Evolutionary conservation across 2,113 vertebrate genomes (phyloP), one percentile per base, ranked within the genome.

Genomic region (Gymnocephalus cernua): DNA sequence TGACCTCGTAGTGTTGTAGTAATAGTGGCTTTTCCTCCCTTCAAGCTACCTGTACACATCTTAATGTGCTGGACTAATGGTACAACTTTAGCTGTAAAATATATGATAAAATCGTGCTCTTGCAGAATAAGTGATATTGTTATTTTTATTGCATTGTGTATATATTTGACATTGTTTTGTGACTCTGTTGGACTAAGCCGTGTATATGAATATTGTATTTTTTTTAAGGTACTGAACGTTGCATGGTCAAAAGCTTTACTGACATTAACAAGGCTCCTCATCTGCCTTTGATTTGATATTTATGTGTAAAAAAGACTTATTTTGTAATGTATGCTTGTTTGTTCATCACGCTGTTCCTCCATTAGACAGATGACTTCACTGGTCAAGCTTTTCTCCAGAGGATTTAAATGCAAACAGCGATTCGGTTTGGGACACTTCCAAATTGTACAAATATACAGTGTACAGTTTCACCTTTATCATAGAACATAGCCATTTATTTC

Each of bases 241-340:
- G 91, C 91, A 92, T 93, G 93, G 94, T 95, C 92, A 93, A 94
- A 94, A 95, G 94, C 93, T 95, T 95, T 95, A 94, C 86, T 74
- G 87, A 86, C 84, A 74, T 83, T 86, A 91, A 91, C 81, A 63
- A 91, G 86, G 91, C 86, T 84, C 80, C 82, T 66, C 89, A 83
- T 69, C 80, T 63, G 73, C 86, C 81, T 73, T 85, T 88, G 83
- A 85, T 91, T 92, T 89, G 91, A 90, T 94, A 93, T 93, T 91
- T 93, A 91, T 91, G 82, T 94, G 91, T 92, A 93, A 91, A 93
- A 41, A 90, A 95, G 71, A 93, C 71, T 67, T 87, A 86, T 94
- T 91, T 91, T 94, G 78, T 82, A 77, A 89, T 64, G 91, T 87
- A 77, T 76, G 80, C 69, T 62, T 3, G 47, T 84, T 88, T 79